Evolutionary conservation across 2,113 vertebrate species (phyloP), one percentile per base, ranked within the genome.

Genomic region (Thamnaconus septentrionalis): DNA sequence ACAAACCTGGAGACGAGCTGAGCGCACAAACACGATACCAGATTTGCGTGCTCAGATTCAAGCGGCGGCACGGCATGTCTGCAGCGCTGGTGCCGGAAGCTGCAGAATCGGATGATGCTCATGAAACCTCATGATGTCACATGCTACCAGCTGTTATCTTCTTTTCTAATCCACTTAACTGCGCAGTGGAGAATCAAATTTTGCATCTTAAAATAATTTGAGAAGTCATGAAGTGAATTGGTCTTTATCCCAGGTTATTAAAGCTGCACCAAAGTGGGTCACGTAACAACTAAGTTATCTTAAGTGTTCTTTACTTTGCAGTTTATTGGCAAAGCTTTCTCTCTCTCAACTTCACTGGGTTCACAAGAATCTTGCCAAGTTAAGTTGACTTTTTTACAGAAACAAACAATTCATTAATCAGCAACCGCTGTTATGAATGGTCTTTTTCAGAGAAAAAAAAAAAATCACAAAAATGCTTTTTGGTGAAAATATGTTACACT

Each of bases 1-100:
- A 81, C 79, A 87, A 87, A 87, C 76, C 75, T 76, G 79, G 73
- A 86, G 54, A 69, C 61, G 39, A 71, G 66, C 75, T 59, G 67
- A 6, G 78, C 67, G 3, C 76, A 68, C 66, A 63, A 56, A 71
- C 72, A 59, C 65, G 8, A 59, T 56, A 46, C 52, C 12, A 31
- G 10, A 65, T 4, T 12, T 56, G 64, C 54, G 11, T 4, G n/a
- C 6, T 43, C 7, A 4, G 3, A 46, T 51, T 0, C 47, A 11
- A 40, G 43, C 18, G 50, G 43, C 47, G 44, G 40, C 7, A 9
- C 39, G 18, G 18, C 18, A 31, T 31, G 18, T 31, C 18, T 31
- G 18, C 18, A 31, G 18, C 18, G 18, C 18, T 31, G 18, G 18
- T 31, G 18, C 18, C 18, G 18, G 18, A 31, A 31, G 18, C 18